These are phyloP conservation scores for Galaxea fascicularis DNA, from an alignment of 92 coral and sea anemone species.

Conservation along the genomic window DNA sequence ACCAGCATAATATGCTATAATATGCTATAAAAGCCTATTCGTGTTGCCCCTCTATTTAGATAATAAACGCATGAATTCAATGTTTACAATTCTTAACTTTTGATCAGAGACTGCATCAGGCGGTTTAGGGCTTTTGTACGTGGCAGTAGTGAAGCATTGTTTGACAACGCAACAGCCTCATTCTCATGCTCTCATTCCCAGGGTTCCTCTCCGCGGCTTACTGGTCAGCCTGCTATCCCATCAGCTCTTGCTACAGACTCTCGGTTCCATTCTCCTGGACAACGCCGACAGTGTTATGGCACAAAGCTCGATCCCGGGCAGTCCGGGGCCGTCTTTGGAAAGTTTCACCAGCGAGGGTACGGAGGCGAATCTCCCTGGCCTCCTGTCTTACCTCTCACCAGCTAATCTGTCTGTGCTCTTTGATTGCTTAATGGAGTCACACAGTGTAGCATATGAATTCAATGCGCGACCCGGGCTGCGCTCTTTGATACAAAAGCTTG, in stretches of 20 bases:
- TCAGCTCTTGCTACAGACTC: constrained; percentile 93
- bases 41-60: no score
- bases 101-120: no score
- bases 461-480: constrained; percentile 95
- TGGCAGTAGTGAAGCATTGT: no score
- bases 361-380: constrained; percentile 89
- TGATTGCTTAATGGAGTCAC: constrained; percentile 99
- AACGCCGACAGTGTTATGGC: constrained; percentile 70
- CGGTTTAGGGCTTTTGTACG: no score
- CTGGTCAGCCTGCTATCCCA: constrained; percentile 94
- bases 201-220: constrained; percentile 93
- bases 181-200: constrained; percentile 26
- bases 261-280: constrained; percentile 92
- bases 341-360: constrained; percentile 58
- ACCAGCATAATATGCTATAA: no score
- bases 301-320: constrained; percentile 54
- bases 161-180: not conserved
- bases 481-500: constrained; percentile 91
- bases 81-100: no score
- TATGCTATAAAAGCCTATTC: no score
- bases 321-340: constrained; percentile 59
- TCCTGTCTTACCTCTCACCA: constrained; percentile 88
- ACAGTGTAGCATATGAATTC: constrained; percentile 96
- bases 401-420: constrained; percentile 94
- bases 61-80: no score